These are phyloP conservation scores for Hydrozoanthus gracilis DNA, from an alignment of 92 coral and sea anemone genomes.

Conservation along the genomic window DNA sequence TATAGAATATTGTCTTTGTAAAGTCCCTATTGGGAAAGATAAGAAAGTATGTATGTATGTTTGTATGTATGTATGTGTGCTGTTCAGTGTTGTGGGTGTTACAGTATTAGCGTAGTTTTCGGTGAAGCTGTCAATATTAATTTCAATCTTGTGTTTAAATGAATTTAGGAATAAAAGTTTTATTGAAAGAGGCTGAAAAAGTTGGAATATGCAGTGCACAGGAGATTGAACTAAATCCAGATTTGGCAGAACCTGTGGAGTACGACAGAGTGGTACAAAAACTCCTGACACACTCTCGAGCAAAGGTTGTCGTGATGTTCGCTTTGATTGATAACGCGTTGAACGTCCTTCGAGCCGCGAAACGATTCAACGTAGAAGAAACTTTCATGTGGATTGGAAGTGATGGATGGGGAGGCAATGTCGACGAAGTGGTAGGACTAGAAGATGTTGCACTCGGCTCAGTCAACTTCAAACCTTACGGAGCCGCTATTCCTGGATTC, in stretches of 20 bases:
- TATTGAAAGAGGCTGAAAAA: constrained; percentile 14
- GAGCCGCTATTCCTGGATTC: constrained; percentile 26
- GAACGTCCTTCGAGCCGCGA: constrained; percentile 43
- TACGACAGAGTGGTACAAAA: constrained; percentile 27
- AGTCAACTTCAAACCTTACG: constrained; percentile 37
- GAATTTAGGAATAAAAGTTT: constrained; percentile 29
- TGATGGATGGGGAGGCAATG: constrained; percentile 46
- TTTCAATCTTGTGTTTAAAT: too few relatives aligned
- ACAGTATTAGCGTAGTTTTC: too few relatives aligned
- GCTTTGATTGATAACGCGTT: constrained; percentile 43
- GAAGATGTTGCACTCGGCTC: constrained; percentile 34
- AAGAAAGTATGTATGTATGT: too few relatives aligned
- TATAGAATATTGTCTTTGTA: too few relatives aligned
- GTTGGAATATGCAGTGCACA: constrained; percentile 43
- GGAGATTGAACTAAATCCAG: constrained; percentile 15
- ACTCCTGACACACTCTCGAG: constrained; percentile 39
- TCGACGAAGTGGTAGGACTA: constrained; percentile 26
- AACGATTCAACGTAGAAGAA: background rate
- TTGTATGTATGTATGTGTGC: too few relatives aligned
- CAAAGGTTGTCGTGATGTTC: constrained; percentile 34
- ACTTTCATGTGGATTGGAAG: constrained; percentile 39
- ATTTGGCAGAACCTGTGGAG: background rate
- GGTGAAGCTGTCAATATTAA: background rate
- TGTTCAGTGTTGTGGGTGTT: too few relatives aligned
- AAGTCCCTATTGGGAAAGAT: too few relatives aligned